Evolutionary conservation across 1,140 invertebrate species (phyloP).

Genomic region (Bombus superbus): DNA sequence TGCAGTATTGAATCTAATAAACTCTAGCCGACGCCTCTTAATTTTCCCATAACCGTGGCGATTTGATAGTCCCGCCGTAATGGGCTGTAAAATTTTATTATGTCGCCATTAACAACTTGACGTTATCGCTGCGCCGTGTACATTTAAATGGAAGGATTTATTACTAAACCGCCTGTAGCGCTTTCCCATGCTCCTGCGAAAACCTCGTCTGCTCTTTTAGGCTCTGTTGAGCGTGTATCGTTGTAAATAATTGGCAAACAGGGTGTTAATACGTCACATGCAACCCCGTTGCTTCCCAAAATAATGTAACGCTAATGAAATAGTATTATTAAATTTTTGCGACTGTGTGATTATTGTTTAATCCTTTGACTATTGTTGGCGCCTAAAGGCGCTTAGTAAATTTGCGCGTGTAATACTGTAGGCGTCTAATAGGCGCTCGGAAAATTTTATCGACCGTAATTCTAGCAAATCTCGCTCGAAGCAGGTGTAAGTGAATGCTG

Average conservation of each 20-base stretch:
- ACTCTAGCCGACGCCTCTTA: conserved; percentile 49
- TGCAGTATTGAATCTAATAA: conserved; percentile 61
- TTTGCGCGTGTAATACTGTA: no score
- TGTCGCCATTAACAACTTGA: conserved; percentile 56
- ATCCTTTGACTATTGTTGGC: no score
- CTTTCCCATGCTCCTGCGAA: neutral
- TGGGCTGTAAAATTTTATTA: conserved; percentile 70
- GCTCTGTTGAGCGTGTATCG: neutral
- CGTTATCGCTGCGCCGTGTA: conserved; percentile 48
- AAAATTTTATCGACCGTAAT: no score
- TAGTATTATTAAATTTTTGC: neutral
- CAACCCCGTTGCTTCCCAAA: no score
- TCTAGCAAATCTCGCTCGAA: no score
- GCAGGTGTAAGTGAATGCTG: no score
- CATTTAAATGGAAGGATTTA: conserved; percentile 57
- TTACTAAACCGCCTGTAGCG: neutral
- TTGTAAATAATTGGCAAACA: conserved; percentile 35
- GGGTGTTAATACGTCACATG: neutral
- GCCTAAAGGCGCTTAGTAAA: no score
- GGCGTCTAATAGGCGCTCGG: no score
- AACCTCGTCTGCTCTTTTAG: neutral
- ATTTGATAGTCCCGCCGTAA: conserved; percentile 62
- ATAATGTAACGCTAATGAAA: neutral
- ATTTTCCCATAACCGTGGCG: conserved; percentile 58
- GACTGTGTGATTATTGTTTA: no score